Conservation (phyloP, 2,797 vertebrate genomes). For the Anas capensis region DNA sequence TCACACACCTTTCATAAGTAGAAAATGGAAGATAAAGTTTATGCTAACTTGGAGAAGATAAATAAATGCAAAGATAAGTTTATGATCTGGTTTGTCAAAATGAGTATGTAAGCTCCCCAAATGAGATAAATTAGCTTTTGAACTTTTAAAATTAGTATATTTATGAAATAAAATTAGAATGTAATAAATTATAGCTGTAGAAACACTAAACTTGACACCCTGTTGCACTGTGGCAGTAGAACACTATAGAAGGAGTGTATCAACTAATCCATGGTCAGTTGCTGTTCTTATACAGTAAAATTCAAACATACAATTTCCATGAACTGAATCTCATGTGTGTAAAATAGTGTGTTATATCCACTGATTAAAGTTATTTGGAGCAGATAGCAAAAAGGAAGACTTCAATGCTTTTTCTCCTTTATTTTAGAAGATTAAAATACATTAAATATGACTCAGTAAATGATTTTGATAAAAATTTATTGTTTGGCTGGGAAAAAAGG, state of each 20-base stretch:
- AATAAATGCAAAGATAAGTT: not conserved
- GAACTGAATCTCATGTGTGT: not conserved
- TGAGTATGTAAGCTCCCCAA: not conserved
- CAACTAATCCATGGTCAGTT: not conserved
- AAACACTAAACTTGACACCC: not conserved
- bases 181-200: not conserved
- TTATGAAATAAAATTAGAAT: not conserved
- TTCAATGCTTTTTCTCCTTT: not conserved
- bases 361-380: not conserved
- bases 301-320: not conserved
- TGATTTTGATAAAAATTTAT: not conserved
- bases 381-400: not conserved
- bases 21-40: slow-evolving; percentile 37
- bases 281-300: not conserved
- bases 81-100: not conserved
- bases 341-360: not conserved
- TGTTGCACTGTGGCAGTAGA: not conserved
- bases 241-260: not conserved
- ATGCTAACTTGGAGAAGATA: slow-evolving; percentile 12
- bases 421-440: not conserved
- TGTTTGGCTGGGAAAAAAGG: not conserved
- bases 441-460: not conserved
- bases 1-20: slow-evolving; percentile 74
- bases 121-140: not conserved
- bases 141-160: not conserved